Evolutionary conservation across 2,888 invertebrate genomes (phyloP).

Genomic region (Philereme transversata): DNA sequence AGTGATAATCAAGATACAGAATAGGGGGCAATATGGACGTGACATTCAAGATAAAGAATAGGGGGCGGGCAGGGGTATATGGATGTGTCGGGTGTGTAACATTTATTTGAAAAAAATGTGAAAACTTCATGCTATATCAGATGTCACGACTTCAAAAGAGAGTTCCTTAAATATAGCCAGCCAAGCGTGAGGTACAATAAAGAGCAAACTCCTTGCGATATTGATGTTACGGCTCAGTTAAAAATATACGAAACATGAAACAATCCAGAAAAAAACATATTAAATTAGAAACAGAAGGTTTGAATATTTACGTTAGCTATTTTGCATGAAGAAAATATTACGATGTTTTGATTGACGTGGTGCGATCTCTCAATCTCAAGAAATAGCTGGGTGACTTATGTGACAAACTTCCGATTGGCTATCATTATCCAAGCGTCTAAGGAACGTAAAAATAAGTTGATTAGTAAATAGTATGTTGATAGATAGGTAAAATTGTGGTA

Average conservation of each 20-base stretch:
- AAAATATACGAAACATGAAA: constrained; percentile 17
- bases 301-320: constrained; percentile 34
- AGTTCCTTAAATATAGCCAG: not conserved
- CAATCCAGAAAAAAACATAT: constrained; percentile 36
- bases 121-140: constrained; percentile 9
- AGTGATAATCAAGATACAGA: too few relatives aligned
- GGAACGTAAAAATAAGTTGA: too few relatives aligned
- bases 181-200: constrained; percentile 29
- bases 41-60: too few relatives aligned
- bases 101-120: not conserved
- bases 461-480: too few relatives aligned
- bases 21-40: too few relatives aligned
- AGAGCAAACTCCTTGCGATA: constrained; percentile 33
- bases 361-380: too few relatives aligned
- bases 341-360: constrained; percentile 9
- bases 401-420: too few relatives aligned
- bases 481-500: too few relatives aligned
- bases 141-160: constrained; percentile 19
- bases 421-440: too few relatives aligned
- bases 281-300: constrained; percentile 32
- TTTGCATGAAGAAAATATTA: constrained; percentile 35
- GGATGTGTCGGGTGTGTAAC: too few relatives aligned
- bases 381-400: not conserved
- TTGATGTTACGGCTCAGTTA: constrained; percentile 26
- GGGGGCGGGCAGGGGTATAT: too few relatives aligned